Conservation (phyloP, 2,113 vertebrate genomes). For the Orthonyx spaldingii region DNA sequence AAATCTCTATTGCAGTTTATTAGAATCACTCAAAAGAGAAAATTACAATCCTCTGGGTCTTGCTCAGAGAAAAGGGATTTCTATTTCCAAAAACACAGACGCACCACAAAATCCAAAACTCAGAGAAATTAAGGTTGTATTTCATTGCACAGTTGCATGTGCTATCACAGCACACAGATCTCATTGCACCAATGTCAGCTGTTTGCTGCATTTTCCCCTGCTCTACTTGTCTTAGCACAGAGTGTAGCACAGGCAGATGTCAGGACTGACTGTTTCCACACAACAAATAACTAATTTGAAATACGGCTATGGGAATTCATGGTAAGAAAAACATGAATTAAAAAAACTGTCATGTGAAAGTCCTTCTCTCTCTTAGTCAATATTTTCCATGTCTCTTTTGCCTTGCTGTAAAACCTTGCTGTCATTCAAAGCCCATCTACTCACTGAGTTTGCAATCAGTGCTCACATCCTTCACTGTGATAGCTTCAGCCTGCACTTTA, state of each 20-base stretch:
- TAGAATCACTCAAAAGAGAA: not conserved
- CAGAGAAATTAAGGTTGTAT: not conserved
- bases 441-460: not conserved
- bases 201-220: not conserved
- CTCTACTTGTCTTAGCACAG: not conserved
- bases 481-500: not conserved
- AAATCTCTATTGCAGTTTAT: not conserved
- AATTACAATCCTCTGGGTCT: not conserved
- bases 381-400: not conserved
- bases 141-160: not conserved
- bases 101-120: not conserved
- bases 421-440: not conserved
- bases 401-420: not conserved
- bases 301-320: not conserved
- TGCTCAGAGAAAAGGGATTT: not conserved
- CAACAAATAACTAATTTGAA: constrained; percentile 10
- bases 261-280: not conserved
- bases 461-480: not conserved
- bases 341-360: constrained; percentile 5
- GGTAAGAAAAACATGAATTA: not conserved
- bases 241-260: not conserved
- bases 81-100: not conserved
- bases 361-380: not conserved
- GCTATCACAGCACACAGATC: not conserved
- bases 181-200: not conserved